Evolutionary conservation across 2,888 invertebrate species (phyloP), one percentile per base, ranked within the genome.

Genomic region (Aphidius colemani): DNA sequence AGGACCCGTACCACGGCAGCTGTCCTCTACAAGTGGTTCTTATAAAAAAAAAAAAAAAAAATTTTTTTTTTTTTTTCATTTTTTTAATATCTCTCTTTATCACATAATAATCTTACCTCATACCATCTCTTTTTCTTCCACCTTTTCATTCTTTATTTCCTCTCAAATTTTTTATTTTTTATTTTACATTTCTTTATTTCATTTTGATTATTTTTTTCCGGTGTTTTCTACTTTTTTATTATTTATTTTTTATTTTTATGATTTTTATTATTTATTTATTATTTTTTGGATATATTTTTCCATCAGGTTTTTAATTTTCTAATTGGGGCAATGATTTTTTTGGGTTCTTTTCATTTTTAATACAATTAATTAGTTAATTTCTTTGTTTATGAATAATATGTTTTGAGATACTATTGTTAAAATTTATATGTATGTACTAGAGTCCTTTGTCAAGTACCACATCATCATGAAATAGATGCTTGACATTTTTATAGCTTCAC

Each of bases 1-100:
- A 30, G 30, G 30, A 30, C 30, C 30, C 30, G 30, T 30, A 30
- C 30, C 44, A 49, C 56, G 45, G 79, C 80, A 79, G 79, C 80
- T 80, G 80, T 80, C 81, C 77, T 78, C 79, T 80, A 80, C 79
- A 79, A 82, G 81, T 78, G 82, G 81, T 81, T 81, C 82, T 80
- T 81, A 81, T 78, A 78, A 64, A 50, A 46, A 51, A 50, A 39
- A 49, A 59, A 46, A 39, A 43, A 65, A 59, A 53, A 61, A 61
- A n/a, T n/a, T n/a, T n/a, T n/a, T 53, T 45, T 13, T 49, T 50
- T 45, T 59, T 56, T 56, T 55, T 59, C 61, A 18, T 41, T 46
- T 49, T 49, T 39, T 53, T 30, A 43, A 13, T 71, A 13, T 60
- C 50, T 43, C 45, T 46, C 56, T 64, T 58, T 39, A 39, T 56